A percentile compares a stretch with the other conserved stretches of the same genome.
Conservation (phyloP, 1,140 invertebrate species). For the Drosophila tani region DNA sequence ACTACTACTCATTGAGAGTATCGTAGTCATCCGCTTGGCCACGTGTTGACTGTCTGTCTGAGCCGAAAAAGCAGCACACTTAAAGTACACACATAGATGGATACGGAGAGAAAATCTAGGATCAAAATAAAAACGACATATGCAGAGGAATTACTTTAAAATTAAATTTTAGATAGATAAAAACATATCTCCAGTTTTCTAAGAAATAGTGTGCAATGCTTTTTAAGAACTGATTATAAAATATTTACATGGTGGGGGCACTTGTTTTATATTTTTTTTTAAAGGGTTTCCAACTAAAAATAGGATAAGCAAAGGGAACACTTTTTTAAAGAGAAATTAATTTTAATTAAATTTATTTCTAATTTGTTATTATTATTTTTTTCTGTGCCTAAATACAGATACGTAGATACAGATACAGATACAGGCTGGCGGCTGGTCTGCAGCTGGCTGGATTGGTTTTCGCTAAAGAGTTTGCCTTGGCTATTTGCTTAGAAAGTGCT, state of each 20-base stretch:
- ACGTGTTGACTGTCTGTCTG: constrained; percentile 52
- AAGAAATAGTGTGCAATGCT: neutral
- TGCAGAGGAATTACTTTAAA: too few species aligned
- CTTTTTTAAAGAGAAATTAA: too few species aligned
- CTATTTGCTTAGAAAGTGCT: constrained; percentile 64
- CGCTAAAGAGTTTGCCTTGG: constrained; percentile 47
- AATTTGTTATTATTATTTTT: too few species aligned
- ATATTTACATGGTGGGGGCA: neutral
- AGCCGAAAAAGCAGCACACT: constrained; percentile 14
- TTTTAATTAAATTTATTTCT: too few species aligned
- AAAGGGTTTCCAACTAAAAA: too few species aligned
- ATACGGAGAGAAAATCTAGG: neutral
- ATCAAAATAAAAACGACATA: neutral
- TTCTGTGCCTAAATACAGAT: neutral
- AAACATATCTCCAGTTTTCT: too few species aligned
- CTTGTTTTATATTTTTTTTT: too few species aligned
- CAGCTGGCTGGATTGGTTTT: constrained; percentile 46
- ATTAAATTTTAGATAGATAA: too few species aligned
- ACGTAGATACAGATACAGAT: constrained; percentile 15
- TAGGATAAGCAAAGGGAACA: too few species aligned
- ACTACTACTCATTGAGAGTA: constrained; percentile 17
- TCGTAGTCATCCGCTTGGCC: constrained; percentile 41
- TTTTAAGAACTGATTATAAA: fast-evolving
- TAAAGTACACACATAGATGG: constrained; percentile 18
- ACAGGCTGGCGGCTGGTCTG: constrained; percentile 4